These are phyloP conservation scores for Bimastos eiseni DNA, from an alignment of 2,888 invertebrate genomes.

Conservation along the genomic window DNA sequence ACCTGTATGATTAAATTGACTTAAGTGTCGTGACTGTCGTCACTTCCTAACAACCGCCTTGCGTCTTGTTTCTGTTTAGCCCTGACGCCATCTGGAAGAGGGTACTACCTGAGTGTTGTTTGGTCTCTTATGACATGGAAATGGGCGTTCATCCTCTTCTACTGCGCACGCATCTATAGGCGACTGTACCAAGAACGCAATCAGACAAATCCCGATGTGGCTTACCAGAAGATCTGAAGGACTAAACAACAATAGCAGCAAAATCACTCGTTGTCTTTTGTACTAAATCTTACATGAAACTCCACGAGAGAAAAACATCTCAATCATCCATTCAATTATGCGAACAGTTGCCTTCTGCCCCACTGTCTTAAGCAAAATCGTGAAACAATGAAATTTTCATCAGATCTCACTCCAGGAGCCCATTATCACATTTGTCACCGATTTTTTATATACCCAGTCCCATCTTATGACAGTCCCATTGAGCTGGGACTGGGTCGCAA, in stretches of 20 bases:
- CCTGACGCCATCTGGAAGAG: conserved; percentile 49
- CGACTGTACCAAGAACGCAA: conserved; percentile 24
- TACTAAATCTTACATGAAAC: background rate
- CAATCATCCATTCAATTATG: no score
- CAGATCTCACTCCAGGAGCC: no score
- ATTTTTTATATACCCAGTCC: no score
- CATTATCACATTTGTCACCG: no score
- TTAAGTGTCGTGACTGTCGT: no score
- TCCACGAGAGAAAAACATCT: background rate
- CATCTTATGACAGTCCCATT: no score
- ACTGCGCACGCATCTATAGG: conserved; percentile 51
- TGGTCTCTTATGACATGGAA: conserved; percentile 61
- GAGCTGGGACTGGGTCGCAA: no score
- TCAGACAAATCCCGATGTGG: background rate
- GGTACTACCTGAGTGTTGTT: conserved; percentile 54
- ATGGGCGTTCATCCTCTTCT: conserved; percentile 57
- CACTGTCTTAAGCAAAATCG: no score
- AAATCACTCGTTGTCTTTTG: background rate
- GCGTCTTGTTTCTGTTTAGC: conserved; percentile 46
- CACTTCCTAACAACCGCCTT: no score
- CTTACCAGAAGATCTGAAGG: background rate
- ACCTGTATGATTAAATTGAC: no score
- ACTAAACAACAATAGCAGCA: background rate
- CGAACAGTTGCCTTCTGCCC: no score
- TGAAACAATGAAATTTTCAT: no score